Evolutionary conservation across 2,888 invertebrate species (phyloP).

Genomic region (Eledona agricola): DNA sequence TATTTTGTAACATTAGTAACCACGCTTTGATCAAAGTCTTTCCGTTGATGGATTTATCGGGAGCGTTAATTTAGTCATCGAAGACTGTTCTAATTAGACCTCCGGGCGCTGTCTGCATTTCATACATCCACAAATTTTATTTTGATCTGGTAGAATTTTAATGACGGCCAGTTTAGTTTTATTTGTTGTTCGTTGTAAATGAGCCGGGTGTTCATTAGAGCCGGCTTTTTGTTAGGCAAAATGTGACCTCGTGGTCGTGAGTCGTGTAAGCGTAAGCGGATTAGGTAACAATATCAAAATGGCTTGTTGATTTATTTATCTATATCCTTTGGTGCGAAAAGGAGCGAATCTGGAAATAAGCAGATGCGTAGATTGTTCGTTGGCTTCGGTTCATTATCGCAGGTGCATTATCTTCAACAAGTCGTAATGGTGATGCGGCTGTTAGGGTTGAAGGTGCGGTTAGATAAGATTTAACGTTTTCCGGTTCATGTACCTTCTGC

Average conservation of each 20-base stretch:
- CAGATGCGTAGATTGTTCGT: too few species aligned
- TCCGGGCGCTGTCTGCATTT: too few species aligned
- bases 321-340: too few species aligned
- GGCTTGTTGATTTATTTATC: constrained; percentile 46
- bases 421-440: neutral
- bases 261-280: constrained; percentile 41
- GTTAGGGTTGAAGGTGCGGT: neutral
- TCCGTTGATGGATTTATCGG: constrained; percentile 22
- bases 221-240: constrained; percentile 30
- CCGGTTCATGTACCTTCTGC: constrained; percentile 51
- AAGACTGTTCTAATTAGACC: constrained; percentile 14
- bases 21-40: constrained; percentile 14
- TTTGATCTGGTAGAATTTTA: constrained; percentile 32
- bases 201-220: constrained; percentile 42
- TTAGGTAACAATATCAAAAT: constrained; percentile 46
- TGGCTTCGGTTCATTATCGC: too few species aligned
- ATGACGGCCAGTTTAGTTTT: constrained; percentile 35
- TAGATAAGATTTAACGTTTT: constrained; percentile 52
- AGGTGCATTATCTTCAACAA: too few species aligned
- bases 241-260: constrained; percentile 26
- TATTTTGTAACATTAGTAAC: constrained; percentile 16
- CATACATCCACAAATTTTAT: too few species aligned
- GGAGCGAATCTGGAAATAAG: too few species aligned
- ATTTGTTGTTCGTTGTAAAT: constrained; percentile 33
- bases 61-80: constrained; percentile 20